These are phyloP conservation scores for Anthophora plumipes DNA, from an alignment of 2,888 invertebrate species.

Conservation along the genomic window DNA sequence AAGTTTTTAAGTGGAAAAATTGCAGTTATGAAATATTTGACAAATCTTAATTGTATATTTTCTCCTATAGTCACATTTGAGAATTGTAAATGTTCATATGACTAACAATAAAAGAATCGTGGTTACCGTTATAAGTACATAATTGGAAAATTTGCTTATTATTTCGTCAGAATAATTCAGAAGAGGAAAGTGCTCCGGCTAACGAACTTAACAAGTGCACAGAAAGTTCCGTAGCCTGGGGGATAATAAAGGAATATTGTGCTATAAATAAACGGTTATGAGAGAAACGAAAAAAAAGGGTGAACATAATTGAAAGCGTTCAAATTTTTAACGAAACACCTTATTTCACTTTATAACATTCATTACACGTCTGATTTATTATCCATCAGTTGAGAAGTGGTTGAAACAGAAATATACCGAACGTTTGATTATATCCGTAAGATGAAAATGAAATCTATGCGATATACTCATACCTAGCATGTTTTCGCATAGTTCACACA, in stretches of 20 bases:
- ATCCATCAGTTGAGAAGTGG: no score
- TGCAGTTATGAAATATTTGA: no score
- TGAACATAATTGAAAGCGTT: not conserved
- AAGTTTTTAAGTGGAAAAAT: no score
- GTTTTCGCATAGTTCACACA: not conserved
- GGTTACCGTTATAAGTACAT: not conserved
- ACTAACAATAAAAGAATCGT: not conserved
- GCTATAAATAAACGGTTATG: not conserved
- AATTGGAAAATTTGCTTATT: not conserved
- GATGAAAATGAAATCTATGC: no score
- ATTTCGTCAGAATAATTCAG: not conserved
- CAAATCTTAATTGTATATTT: no score
- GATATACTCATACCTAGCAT: not conserved
- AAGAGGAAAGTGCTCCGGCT: not conserved
- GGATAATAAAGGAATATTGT: not conserved
- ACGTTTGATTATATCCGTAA: not conserved
- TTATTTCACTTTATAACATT: no score
- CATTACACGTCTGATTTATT: no score
- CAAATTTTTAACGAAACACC: not conserved
- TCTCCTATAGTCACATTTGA: no score
- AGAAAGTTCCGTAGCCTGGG: constrained; percentile 9
- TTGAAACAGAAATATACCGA: no score
- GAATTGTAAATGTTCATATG: no score
- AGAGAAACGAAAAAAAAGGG: not conserved
- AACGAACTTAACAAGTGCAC: constrained; percentile 1